Evolutionary conservation across 2,888 invertebrate genomes (phyloP), one percentile per base, ranked within the genome.

Genomic region (Achlya flavicornis): DNA sequence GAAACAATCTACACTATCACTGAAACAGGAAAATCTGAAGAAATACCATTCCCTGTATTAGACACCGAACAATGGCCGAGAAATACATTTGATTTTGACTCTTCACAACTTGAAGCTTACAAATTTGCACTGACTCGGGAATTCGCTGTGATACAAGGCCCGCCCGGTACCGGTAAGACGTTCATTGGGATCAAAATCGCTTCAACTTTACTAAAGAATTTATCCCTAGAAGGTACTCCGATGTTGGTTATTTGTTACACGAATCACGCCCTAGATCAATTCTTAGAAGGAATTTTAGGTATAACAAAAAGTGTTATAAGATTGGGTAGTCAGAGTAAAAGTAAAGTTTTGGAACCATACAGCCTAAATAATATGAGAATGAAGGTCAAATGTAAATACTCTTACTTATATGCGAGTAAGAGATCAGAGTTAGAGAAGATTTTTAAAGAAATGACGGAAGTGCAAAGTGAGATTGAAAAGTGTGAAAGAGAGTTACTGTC

Each of bases 111-210:
- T 66, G 80, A 86, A 48, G 97, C 98, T 0, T 95, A 95, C 75
- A 92, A 94, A 72, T 93, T 95, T 43, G 97, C 97, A 0, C 78
- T 98, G 3, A 96, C 95, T 0, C 93, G 95, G 77, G 96, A 97
- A 86, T 95, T 98, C 70, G 95, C 95, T 0, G 94, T 97, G 0
- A 97, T 98, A 67, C 98, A 98, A 92, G 98, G 98, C 0, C 98
- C 98, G 0, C 98, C 98, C 0, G 98, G 98, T 3, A 98, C 98
- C 0, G 98, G 98, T 0, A 98, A 98, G 92, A 97, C 98, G 0
- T 96, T 94, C 83, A 85, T 98, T 67, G 97, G 97, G 0, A 89
- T 97, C 41, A 96, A 96, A 94, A 95, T 98, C 26, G 95, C 96
- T 0, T 91, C 95, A 63, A 94, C 95, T 0, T 80, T 98, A 33